Evolutionary conservation across 1,140 invertebrate species (phyloP), one percentile per base, ranked within the genome.

Genomic region (Bombus ignitus): DNA sequence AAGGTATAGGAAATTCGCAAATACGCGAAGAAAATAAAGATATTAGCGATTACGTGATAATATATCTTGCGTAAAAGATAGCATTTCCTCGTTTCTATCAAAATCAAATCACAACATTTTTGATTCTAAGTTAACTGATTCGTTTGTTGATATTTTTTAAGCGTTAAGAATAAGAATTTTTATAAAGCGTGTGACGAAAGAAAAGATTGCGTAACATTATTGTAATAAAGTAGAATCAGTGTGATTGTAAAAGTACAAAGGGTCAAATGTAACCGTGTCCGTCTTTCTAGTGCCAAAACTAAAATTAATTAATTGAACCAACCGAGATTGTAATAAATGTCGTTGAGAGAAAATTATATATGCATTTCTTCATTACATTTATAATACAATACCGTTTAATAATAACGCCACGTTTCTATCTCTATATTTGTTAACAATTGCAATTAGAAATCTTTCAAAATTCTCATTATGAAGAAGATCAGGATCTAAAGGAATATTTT

Each of bases 261-360:
- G 75, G 57, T 77, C 75, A 57, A 42, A 59, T 32, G 75, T 77
- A 62, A 77, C 75, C 75, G 75, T 77, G 75, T 77, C 75, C 75
- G 75, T 77, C 75, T 77, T 77, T 77, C 75, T 77, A 77, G 75
- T 77, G 75, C 57, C 75, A 77, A 77, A 76, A 65, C 37, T 77
- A 57, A 37, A 77, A 77, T 65, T 47, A 77, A 39, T 77, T 77
- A 37, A 77, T 77, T 77, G 57, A 77, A 77, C 75, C 75, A 77
- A 77, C 62, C 37, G 28, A 77, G 57, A 77, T 77, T 77, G 75
- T 77, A 77, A 77, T 77, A 77, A 77, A 77, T 77, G 75, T 77
- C 75, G 75, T 77, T 77, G 42, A 77, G 32, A 62, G 39, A 59
- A 77, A 39, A 62, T 13, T 8, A 59, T 42, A 62, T 25, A 42